Base-by-base conservation (phyloP, 2,888 invertebrate species). In the Philereme vetulata region DNA sequence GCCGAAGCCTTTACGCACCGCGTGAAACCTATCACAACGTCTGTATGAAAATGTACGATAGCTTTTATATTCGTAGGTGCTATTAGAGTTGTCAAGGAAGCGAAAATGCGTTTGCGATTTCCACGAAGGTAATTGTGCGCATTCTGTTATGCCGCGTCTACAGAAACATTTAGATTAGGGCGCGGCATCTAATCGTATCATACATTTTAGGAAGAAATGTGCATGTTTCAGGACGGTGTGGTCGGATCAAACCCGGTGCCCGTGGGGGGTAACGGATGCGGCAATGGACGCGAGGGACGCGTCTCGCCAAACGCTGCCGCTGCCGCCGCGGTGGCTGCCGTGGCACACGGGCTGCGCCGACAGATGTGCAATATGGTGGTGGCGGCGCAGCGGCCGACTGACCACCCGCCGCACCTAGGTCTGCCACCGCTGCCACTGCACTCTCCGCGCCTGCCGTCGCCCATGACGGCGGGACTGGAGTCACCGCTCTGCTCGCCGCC, bases 291-390 rank as follows among this genome's bases (percentile, higher is more conserved):
- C 69, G 92, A 93, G 47, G 93, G 92, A 9, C 90, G 89, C 62
- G 88, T 92, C 82, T 93, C 92, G 56, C 93, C 86, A 74, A 94
- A 93, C 81, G 95, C 95, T 8, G 96, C 96, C 11, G 95, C 95
- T 47, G 96, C 97, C 52, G 97, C 97, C 40, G 97, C 97, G 42
- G 96, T 97, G 44, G 96, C 96, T 8, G 96, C 96, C 11, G 97
- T 97, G 56, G 97, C 97, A 10, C 96, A 96, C 88, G 96, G 96
- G 46, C 92, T 97, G 60, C 94, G 97, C 52, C 97, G 97, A 71
- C 97, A 97, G 86, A 96, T 97, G 96, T 96, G 95, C 93, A 95
- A 94, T 84, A 95, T 95, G 95, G 95, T 95, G 60, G 96, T 96
- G 11, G 86, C 89, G 6, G 88, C 90, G 43, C 90, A 90, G 74